Conservation (phyloP, 2,113 vertebrate species). For the Eptatretus burgeri region DNA sequence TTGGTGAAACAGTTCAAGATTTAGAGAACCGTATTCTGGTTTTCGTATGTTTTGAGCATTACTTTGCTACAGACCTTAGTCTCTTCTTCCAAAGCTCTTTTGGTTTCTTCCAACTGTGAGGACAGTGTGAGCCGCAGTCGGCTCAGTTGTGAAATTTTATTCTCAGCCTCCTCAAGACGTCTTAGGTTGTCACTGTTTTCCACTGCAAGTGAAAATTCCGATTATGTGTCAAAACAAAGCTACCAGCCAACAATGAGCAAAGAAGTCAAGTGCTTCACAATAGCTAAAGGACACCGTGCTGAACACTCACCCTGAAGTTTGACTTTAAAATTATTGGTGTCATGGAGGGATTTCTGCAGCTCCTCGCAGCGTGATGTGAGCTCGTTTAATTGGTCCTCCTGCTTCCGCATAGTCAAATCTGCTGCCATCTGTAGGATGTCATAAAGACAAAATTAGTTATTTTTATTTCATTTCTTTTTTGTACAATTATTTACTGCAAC, state of each 20-base stretch:
- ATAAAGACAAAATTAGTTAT: neutral
- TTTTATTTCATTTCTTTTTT: too few relatives aligned
- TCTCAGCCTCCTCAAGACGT: constrained; percentile 25
- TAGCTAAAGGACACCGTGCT: too few relatives aligned
- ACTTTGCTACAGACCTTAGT: constrained; percentile 18
- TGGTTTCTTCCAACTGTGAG: constrained; percentile 24
- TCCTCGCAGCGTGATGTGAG: constrained; percentile 24
- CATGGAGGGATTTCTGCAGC: constrained; percentile 22
- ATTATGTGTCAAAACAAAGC: too few relatives aligned
- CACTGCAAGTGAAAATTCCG: constrained; percentile 14
- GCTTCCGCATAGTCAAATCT: constrained; percentile 23
- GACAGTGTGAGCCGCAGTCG: constrained; percentile 19
- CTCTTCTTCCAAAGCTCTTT: constrained; percentile 31
- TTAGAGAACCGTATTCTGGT: too few relatives aligned
- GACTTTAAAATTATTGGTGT: constrained; percentile 22
- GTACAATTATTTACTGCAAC: neutral
- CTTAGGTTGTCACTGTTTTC: constrained; percentile 23
- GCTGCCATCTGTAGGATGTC: constrained; percentile 15
- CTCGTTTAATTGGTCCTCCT: constrained; percentile 26
- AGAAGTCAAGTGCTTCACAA: too few relatives aligned
- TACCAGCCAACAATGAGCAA: too few relatives aligned
- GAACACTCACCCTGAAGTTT: constrained; percentile 19
- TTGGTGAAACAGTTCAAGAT: too few relatives aligned
- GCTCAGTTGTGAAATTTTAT: constrained; percentile 16
- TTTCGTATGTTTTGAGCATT: neutral